Evolutionary conservation across 2,113 vertebrate genomes (phyloP).

Genomic region (Grallaria varia): DNA sequence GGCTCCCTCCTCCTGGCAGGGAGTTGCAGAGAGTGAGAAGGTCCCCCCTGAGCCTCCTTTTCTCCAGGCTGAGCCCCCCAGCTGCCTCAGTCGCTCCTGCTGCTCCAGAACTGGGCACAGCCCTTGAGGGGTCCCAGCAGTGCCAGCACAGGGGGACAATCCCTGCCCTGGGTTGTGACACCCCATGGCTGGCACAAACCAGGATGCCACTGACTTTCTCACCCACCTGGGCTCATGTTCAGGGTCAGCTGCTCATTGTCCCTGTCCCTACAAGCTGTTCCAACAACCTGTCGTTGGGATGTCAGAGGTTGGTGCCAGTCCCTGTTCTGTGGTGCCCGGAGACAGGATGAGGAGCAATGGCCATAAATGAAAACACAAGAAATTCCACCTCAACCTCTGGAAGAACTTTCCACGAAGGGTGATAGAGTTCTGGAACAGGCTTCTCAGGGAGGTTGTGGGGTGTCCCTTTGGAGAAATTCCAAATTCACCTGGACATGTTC

Average conservation of each 20-base stretch:
- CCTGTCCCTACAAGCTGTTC: not conserved
- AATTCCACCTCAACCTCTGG: not conserved
- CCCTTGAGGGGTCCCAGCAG: not conserved
- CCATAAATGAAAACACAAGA: not conserved
- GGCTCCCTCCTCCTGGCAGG: not conserved
- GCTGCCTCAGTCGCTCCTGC: not conserved
- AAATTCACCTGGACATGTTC: not conserved
- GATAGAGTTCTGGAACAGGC: not conserved
- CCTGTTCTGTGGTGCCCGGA: not conserved
- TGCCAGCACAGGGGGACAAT: not conserved
- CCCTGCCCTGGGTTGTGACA: not conserved
- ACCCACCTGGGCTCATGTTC: not conserved
- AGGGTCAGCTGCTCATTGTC: not conserved
- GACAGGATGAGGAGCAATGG: not conserved
- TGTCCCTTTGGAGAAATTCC: not conserved
- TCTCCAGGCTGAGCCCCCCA: not conserved
- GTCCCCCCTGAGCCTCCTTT: not conserved
- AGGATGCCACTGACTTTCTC: not conserved
- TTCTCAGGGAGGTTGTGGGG: not conserved
- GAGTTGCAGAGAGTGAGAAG: not conserved
- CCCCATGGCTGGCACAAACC: not conserved
- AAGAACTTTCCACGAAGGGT: not conserved
- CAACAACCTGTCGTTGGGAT: fast-evolving
- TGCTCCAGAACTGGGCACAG: not conserved
- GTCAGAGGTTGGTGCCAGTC: not conserved